phyloP scores from a whole-genome alignment of 2,113 vertebrate genomes.

The Dasyurus viverrinus region DNA sequence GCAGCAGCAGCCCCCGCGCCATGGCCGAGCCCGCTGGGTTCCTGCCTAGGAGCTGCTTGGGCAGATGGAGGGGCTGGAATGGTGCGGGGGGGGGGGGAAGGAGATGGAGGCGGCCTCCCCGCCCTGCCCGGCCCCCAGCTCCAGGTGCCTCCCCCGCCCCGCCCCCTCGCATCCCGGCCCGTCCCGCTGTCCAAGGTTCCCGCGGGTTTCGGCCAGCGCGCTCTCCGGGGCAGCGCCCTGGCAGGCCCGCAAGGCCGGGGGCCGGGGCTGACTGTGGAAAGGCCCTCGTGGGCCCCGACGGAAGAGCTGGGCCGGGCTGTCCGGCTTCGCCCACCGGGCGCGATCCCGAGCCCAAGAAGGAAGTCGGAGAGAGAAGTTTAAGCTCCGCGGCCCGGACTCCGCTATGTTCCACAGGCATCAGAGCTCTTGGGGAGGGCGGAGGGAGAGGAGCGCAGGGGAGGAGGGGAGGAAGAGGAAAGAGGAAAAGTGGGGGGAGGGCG shows the following conservation, averaged over 20 bases:
- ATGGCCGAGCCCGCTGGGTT: not conserved
- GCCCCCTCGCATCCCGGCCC: not conserved
- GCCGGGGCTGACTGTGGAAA: not conserved
- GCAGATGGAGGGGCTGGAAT: not conserved
- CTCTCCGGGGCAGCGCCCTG: too few relatives aligned
- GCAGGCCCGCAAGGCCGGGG: not conserved
- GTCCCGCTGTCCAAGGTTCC: not conserved
- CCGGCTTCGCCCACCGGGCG: too few relatives aligned
- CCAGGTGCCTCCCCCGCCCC: too few relatives aligned
- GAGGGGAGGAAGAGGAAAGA: too few relatives aligned
- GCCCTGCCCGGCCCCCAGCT: accelerated
- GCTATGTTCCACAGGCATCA: not conserved
- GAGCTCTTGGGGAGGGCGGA: too few relatives aligned
- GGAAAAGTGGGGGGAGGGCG: too few relatives aligned
- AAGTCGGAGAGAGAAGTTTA: not conserved
- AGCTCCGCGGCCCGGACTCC: too few relatives aligned
- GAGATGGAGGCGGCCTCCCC: not conserved
- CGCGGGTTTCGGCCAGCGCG: too few relatives aligned
- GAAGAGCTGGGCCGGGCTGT: not conserved
- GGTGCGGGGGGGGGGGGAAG: not conserved
- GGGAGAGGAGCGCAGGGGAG: too few relatives aligned
- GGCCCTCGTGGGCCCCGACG: constrained; percentile 11
- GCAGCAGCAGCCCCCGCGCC: not conserved
- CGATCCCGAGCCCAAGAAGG: not conserved
- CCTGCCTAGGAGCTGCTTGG: not conserved